Base-by-base conservation (phyloP, 2,888 invertebrate genomes). In the Caenorhabditis virilis region DNA sequence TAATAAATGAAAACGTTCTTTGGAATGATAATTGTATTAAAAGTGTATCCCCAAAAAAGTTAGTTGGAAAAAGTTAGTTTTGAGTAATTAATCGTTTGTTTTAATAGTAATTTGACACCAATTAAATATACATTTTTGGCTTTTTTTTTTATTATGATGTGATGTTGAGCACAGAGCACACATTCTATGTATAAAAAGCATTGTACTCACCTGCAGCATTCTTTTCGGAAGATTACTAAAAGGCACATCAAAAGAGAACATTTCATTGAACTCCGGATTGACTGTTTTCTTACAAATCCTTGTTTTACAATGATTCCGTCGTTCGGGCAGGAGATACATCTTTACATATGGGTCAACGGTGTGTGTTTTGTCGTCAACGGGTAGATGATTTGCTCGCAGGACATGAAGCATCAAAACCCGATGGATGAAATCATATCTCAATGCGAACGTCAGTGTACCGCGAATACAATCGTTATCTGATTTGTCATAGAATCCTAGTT, bases 331-430 rank as follows among this genome's bases (percentile, higher is more conserved):
- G 0, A 92, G 87, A 83, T 91, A 90, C 50, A 91, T 88, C 85
- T 91, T 92, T 71, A 92, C 90, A 85, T 92, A 92, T 0, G 92
- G 92, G 84, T 92, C 92, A 64, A 91, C 91, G 82, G 91, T 91
- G 9, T 91, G 91, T 0, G 89, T 89, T 63, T 91, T 90, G 77
- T 91, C 91, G 84, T 90, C 90, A 1, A 91, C 90, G 41, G 79
- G 76, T 6, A 82, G 71, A 56, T 82, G 70, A 57, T 74, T 77
- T 22, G 81, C 80, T 6, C 80, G 61, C 11, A 82, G 61, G 16
- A 82, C 74, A 57, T 82, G 83, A 20, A 83, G 58, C 82, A 90
- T 88, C 1, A 92, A 88, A 6, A 89, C 90, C 77, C 66, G 90
- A 22, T 91, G 89, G 76, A 91, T 91, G 71, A 89, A 89, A 78